Evolutionary conservation across 23 tunicate species (phyloP), one percentile per base, ranked within the genome.

Genomic region (Styela clava): DNA sequence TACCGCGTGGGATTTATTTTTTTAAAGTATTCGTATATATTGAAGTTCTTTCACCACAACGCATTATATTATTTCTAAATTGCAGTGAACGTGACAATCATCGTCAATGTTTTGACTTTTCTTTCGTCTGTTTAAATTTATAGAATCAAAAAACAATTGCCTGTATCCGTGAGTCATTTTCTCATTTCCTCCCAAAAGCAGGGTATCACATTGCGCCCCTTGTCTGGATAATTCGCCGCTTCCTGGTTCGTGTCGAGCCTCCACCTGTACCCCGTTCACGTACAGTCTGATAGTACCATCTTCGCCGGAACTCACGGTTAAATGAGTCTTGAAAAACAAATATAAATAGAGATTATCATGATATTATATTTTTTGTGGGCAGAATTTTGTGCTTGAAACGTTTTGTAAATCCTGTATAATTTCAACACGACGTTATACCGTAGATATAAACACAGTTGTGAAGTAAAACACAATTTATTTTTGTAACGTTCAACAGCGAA

Each of bases 251-350:
- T 67, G 71, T 67, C 71, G 9, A 44, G 22, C 71, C 71, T 23
- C 71, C 31, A 67, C 71, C 71, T 67, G 71, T 25, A 67, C 2
- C 31, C 71, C 71, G 71, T 67, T 67, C 31, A 25, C 31, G 71
- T 25, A 67, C 71, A 67, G 31, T 29, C 71, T 27, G 1, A 29
- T 67, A 0, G 23, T 12, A 44, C 56, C 2, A 18, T 67, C 31
- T 23, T 23, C 23, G 71, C 31, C 71, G 71, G 30, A 67, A 29
- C 2, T 67, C 71, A 67, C 71, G 31, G 71, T 23, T 67, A 67
- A 25, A 67, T 67, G 71, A 23, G 71, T 67, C 71, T 67, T 27
- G 71, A 29, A 67, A 29, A 25, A 44, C 56, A 44, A 44, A 44
- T 12, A 44, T 5, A 44, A 44, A 44, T 44, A 44, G 7, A 44